Evolutionary conservation across 1,140 invertebrate genomes (phyloP), one percentile per base, ranked within the genome.

Genomic region (Thaumatotibia leucotreta): DNA sequence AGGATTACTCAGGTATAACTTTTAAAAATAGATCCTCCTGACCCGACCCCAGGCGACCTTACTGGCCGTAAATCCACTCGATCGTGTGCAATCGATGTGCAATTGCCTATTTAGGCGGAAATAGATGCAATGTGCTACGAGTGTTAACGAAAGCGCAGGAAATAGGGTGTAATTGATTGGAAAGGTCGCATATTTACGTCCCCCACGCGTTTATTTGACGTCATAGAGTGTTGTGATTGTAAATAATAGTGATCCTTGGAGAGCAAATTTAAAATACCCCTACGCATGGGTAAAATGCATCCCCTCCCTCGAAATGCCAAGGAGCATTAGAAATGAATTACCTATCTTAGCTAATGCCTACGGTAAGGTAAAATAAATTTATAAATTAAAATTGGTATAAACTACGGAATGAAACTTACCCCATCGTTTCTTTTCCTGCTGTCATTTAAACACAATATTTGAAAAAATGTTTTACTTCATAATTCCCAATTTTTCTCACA

Each of bases 361-460:
- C 62, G 23, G 54, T 61, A n/a, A n/a, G 23, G 33, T 49, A 14
- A 45, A 32, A 50, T 45, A 62, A 61, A 33, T 24, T 39, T 29
- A 58, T 71, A n/a, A 32, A 50, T 50, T 58, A 45, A 66, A 69
- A 72, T 31, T 17, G 61, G 11, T 14, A 63, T 17, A 58, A 17
- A 66, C 58, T 70, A 32, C 11, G 8, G 61, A 75, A 69, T 33
- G 49, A 63, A 73, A 89, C 89, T 91, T 82, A 94, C 93, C 93
- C 93, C 92, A 93, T 93, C 64, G 92, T 92, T 89, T 93, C 93
- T 88, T 93, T 93, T 89, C 93, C 93, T 83, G 92, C 92, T 84
- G 93, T 93, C 93, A 94, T 93, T 92, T 92, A 92, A 89, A 85
- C 81, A 83, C 83, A 76, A 84, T 86, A 80, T 79, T 80, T 78